These are phyloP conservation scores for Gallinago solitaria DNA, from an alignment of 2,797 vertebrate genomes.

Conservation along the genomic window DNA sequence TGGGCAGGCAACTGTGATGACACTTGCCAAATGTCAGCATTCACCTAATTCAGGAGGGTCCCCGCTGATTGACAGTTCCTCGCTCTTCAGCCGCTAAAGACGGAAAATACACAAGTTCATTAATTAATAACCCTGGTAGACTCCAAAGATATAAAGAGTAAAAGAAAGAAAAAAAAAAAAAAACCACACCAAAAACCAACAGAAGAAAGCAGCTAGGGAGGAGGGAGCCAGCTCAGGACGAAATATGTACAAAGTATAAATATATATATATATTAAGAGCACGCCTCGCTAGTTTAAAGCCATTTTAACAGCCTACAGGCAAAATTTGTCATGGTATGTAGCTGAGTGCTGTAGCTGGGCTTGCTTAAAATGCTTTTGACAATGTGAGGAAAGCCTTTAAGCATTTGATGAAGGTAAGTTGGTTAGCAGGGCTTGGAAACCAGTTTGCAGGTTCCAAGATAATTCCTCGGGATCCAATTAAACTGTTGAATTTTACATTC, in stretches of 20 bases:
- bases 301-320: slow-evolving; percentile 51
- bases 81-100: slow-evolving; percentile 17
- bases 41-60: slow-evolving; percentile 58
- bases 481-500: slow-evolving; percentile 69
- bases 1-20: slow-evolving; percentile 61
- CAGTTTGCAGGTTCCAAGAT: slow-evolving; percentile 66
- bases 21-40: slow-evolving; percentile 61
- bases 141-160: not conserved
- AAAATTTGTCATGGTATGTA: slow-evolving; percentile 45
- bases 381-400: slow-evolving; percentile 70
- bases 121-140: slow-evolving; percentile 46
- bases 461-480: slow-evolving; percentile 57
- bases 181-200: not conserved
- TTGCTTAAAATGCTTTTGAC: slow-evolving; percentile 68
- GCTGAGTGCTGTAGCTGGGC: slow-evolving; percentile 30
- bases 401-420: slow-evolving; percentile 68
- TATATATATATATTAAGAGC: not conserved
- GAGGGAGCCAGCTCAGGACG: not conserved
- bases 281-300: slow-evolving; percentile 37
- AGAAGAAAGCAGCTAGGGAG: not conserved
- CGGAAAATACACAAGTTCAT: slow-evolving; percentile 44
- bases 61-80: slow-evolving; percentile 40
- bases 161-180: not conserved
- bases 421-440: slow-evolving; percentile 50
- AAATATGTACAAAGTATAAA: not conserved